Conservation (phyloP, 2,888 invertebrate species). For the Eupsilia transversa region DNA sequence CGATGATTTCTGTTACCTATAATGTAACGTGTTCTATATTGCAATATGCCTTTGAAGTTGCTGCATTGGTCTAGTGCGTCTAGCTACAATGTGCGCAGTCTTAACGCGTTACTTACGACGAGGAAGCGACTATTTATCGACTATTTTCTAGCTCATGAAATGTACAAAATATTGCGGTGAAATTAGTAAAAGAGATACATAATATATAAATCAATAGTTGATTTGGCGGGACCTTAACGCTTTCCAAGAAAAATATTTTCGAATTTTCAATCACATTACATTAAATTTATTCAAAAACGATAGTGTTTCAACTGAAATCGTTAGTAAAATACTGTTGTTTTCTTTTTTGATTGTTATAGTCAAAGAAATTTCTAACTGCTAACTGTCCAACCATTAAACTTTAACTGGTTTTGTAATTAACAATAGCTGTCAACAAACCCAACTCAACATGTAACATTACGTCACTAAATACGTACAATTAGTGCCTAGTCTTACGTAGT, state of each 20-base stretch:
- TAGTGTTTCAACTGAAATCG: neutral
- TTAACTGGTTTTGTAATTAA: constrained; percentile 30
- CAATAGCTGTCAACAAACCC: constrained; percentile 27
- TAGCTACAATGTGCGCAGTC: neutral
- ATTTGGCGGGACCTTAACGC: too few species aligned
- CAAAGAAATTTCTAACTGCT: neutral
- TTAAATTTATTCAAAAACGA: neutral
- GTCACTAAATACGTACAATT: constrained; percentile 3
- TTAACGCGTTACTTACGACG: too few species aligned
- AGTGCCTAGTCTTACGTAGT: constrained; percentile 4
- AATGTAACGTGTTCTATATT: neutral
- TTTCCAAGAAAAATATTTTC: neutral
- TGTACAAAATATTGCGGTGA: neutral
- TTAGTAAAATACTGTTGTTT: neutral
- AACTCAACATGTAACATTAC: constrained; percentile 13
- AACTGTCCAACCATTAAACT: neutral
- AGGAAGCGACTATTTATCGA: neutral
- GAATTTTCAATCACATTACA: neutral
- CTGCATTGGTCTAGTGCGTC: neutral
- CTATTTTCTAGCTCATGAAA: too few species aligned
- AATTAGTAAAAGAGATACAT: neutral
- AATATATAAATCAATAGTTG: too few species aligned
- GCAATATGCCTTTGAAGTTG: neutral
- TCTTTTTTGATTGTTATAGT: neutral
- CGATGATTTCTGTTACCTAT: neutral